phyloP scores from a whole-genome alignment of 2,888 invertebrate species.

The Andrena bucephala region DNA sequence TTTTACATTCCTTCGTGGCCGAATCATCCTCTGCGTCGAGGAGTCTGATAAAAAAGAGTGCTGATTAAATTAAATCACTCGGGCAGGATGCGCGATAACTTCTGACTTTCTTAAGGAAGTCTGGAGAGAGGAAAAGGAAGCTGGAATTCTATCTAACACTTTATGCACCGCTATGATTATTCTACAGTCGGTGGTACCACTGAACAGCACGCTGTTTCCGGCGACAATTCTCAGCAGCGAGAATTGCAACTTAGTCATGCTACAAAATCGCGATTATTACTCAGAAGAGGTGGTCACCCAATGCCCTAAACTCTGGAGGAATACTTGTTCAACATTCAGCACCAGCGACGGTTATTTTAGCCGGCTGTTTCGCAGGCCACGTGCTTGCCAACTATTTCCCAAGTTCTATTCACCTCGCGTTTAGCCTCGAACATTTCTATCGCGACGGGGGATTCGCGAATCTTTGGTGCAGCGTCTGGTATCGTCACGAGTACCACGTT shows the following conservation, averaged over 20 bases:
- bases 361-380: constrained; percentile 78
- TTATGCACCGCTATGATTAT: constrained; percentile 22
- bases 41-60: neutral
- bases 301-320: constrained; percentile 12
- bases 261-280: constrained; percentile 5
- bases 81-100: constrained; percentile 20
- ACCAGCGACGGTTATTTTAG: constrained; percentile 75
- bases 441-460: constrained; percentile 7
- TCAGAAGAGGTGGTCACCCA: constrained; percentile 3
- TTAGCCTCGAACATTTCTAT: constrained; percentile 53
- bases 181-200: neutral
- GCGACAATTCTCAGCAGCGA: neutral
- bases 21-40: neutral
- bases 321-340: constrained; percentile 43
- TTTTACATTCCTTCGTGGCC: constrained; percentile 20
- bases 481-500: constrained; percentile 16
- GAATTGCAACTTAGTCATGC: neutral
- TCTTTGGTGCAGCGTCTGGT: constrained; percentile 12
- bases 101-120: constrained; percentile 34
- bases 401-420: constrained; percentile 78
- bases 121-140: constrained; percentile 3
- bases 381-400: constrained; percentile 78
- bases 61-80: constrained; percentile 19
- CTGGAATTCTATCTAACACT: constrained; percentile 23
- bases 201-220: neutral